These are phyloP conservation scores for Poecilus cupreus DNA, from an alignment of 2,888 invertebrate genomes.

Conservation along the genomic window DNA sequence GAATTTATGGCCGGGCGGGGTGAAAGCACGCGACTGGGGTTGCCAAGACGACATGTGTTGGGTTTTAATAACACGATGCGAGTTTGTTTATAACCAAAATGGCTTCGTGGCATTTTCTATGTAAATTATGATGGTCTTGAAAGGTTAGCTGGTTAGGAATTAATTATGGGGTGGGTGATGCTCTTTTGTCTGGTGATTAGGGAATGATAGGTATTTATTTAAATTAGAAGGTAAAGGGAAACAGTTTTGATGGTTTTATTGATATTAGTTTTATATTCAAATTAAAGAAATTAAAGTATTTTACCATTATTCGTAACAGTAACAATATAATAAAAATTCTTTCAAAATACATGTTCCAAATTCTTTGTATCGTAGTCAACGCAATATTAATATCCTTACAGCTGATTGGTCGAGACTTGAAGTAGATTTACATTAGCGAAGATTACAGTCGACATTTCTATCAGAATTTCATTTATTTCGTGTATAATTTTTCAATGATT, in stretches of 20 bases:
- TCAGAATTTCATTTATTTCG: no score
- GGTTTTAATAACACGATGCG: constrained; percentile 14
- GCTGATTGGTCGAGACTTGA: no score
- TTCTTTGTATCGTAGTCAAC: no score
- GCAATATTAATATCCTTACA: no score
- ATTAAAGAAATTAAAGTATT: no score
- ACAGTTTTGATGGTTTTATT: constrained; percentile 18
- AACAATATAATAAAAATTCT: no score
- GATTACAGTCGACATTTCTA: no score
- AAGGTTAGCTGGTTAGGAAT: constrained; percentile 10
- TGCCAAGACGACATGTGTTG: constrained; percentile 32
- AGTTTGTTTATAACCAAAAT: constrained; percentile 42
- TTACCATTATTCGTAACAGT: no score
- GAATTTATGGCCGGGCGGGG: constrained; percentile 22
- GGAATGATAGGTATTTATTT: constrained; percentile 31
- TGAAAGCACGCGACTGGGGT: constrained; percentile 8
- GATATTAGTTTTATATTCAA: constrained; percentile 15
- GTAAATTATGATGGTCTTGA: constrained; percentile 22
- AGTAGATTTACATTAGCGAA: no score
- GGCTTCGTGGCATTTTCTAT: constrained; percentile 35
- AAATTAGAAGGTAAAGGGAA: background rate
- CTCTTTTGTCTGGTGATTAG: constrained; percentile 5
- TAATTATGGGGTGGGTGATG: constrained; percentile 14
- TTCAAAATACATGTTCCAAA: no score
- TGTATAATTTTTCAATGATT: no score